Percentiles rank a stretch among this genome's conserved stretches.
Evolutionary conservation across 23 tunicate genomes (phyloP).

Genomic region (Trididemnum nubilum): DNA sequence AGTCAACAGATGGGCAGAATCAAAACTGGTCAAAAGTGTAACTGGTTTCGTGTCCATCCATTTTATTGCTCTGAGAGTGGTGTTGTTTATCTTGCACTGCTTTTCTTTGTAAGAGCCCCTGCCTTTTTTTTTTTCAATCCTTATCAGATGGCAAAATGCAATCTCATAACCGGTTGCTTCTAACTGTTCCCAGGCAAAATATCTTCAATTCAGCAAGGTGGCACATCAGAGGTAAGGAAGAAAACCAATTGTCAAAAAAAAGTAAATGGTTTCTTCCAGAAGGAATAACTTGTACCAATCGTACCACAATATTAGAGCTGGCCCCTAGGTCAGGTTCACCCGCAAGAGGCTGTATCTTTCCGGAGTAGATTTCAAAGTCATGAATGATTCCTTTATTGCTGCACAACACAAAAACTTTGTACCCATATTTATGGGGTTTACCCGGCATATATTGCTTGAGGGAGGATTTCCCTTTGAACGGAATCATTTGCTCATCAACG

Average conservation of each 20-base stretch:
- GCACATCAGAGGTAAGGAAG: conserved; percentile 1
- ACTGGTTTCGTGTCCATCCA: conserved; percentile 30
- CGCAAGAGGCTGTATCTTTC: not conserved
- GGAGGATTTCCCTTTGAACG: conserved; percentile 18
- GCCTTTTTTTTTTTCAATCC: not conserved
- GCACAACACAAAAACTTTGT: conserved; percentile 35
- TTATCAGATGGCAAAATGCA: conserved; percentile 3
- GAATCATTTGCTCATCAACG: too few species aligned
- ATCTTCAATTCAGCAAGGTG: conserved; percentile 2
- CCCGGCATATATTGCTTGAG: conserved; percentile 29
- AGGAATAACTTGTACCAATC: conserved; percentile 1
- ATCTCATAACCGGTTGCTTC: conserved; percentile 11
- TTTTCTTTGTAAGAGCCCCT: not conserved
- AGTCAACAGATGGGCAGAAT: not conserved
- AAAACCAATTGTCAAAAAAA: conserved; percentile 39
- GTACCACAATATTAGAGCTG: conserved; percentile 30
- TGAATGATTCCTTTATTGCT: not conserved
- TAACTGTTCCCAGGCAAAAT: conserved; percentile 6
- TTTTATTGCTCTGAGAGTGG: conserved; percentile 18
- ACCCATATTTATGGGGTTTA: too few species aligned
- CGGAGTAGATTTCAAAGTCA: conserved; percentile 20
- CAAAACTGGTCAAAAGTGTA: conserved; percentile 14
- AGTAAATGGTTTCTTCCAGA: conserved; percentile 6
- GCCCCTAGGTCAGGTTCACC: conserved; percentile 33
- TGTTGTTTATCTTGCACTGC: not conserved